These are phyloP conservation scores for Serilophus lunatus DNA, from an alignment of 2,113 vertebrate species.

Conservation along the genomic window DNA sequence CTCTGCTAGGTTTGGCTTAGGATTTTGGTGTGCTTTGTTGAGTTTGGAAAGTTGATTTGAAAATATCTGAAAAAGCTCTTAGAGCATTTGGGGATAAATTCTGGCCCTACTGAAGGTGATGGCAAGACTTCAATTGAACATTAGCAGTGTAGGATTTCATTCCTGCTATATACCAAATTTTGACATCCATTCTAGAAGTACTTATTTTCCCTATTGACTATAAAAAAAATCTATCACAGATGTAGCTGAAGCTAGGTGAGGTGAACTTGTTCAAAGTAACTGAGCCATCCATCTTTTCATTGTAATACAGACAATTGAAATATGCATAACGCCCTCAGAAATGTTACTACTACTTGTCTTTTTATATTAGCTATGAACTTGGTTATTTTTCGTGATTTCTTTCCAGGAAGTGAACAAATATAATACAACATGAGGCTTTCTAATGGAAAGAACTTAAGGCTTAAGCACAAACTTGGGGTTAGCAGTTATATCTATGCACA, in stretches of 20 bases:
- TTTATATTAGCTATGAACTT: neutral
- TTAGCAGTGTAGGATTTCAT: neutral
- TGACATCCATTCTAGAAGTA: slow-evolving; percentile 7
- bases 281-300: neutral
- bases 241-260: slow-evolving; percentile 5
- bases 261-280: neutral
- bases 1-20: neutral
- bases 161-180: neutral
- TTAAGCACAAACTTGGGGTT: neutral
- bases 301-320: neutral
- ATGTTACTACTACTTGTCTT: neutral
- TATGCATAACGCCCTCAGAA: neutral
- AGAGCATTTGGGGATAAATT: slow-evolving; percentile 3
- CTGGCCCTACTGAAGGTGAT: neutral
- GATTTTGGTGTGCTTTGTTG: slow-evolving; percentile 1
- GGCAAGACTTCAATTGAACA: neutral
- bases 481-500: neutral
- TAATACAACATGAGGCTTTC: neutral
- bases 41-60: slow-evolving; percentile 21
- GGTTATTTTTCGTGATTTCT: neutral
- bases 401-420: neutral
- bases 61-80: slow-evolving; percentile 7
- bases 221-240: neutral
- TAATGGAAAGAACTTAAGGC: neutral
- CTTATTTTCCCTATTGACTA: neutral